Evolutionary conservation across 1,140 invertebrate genomes (phyloP), one percentile per base, ranked within the genome.

Genomic region (Brachionus koreanus): DNA sequence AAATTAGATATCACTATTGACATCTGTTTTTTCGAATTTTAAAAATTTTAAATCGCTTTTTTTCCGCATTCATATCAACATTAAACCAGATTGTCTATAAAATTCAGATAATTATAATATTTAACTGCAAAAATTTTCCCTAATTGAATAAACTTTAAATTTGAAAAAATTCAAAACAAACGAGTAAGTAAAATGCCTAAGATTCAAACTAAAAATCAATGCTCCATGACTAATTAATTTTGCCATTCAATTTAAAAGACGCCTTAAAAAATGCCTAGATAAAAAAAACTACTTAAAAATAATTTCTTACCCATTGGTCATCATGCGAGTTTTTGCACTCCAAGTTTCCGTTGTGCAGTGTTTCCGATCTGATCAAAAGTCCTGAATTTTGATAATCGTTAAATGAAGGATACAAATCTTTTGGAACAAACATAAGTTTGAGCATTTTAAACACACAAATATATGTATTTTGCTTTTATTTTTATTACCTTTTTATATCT

Each of bases 401-500:
- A 39, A 69, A 69, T n/a, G 35, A 69, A 10, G 65, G 65, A 69
- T 69, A 69, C 65, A 69, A 69, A 16, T 69, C 65, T 9, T 69
- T 37, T 33, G 33, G 35, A 16, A 69, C 65, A 16, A 39, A 69
- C 65, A 69, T 69, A n/a, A 69, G 65, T 19, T 69, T 69, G 33
- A 69, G 37, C 65, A 69, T 69, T 19, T 65, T 37, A 9, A 33
- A 23, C 49, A 23, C 19, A 57, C 43, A 49, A 25, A 57, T 57
- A 19, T 5, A 23, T 57, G n/a, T 57, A 19, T 19, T 23, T 57
- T 57, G 49, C 49, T 19, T 19, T 57, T 57, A 19, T 19, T 25
- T 49, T 19, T 57, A 19, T 57, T 57, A 57, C 5, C 49, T 25
- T 19, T 23, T 57, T 57, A 25, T 19, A 19, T 57, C 19, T 57